These are phyloP conservation scores for Benthosema pterotum DNA, from an alignment of 2,797 vertebrate genomes.

Conservation along the genomic window DNA sequence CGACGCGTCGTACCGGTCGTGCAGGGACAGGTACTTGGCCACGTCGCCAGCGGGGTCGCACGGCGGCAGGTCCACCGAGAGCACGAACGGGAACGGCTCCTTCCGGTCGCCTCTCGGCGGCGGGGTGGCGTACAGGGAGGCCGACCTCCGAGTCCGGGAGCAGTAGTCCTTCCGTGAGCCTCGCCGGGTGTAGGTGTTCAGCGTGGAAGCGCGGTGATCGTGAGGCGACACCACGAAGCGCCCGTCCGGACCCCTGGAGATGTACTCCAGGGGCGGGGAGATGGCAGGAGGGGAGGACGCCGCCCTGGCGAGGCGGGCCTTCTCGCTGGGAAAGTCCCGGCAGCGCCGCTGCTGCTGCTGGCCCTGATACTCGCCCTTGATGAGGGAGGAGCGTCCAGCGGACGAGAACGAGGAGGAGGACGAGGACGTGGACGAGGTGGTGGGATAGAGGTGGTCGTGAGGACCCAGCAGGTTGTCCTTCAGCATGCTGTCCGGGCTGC, in stretches of 20 bases:
- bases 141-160: conserved; percentile 49
- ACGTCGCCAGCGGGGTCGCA: conserved; percentile 22
- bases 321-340: conserved; percentile 42
- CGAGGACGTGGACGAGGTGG: conserved; percentile 56
- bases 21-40: conserved; percentile 35
- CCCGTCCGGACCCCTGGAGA: conserved; percentile 90
- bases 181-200: conserved; percentile 46
- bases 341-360: conserved; percentile 33
- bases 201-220: conserved; percentile 22
- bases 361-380: conserved; percentile 39
- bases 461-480: conserved; percentile 87
- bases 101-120: conserved; percentile 61
- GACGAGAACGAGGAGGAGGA: conserved; percentile 65
- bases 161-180: conserved; percentile 36
- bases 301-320: conserved; percentile 67
- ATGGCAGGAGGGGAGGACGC: conserved; percentile 43
- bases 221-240: conserved; percentile 79
- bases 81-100: conserved; percentile 73
- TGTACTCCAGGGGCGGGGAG: conserved; percentile 83
- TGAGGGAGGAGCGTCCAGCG: conserved; percentile 51
- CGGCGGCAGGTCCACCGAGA: conserved; percentile 78
- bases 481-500: conserved; percentile 89
- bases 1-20: conserved; percentile 2
- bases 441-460: conserved; percentile 70
- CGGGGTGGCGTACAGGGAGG: conserved; percentile 66